Evolutionary conservation across 2,888 invertebrate species (phyloP).

Genomic region (Cetonia aurata): DNA sequence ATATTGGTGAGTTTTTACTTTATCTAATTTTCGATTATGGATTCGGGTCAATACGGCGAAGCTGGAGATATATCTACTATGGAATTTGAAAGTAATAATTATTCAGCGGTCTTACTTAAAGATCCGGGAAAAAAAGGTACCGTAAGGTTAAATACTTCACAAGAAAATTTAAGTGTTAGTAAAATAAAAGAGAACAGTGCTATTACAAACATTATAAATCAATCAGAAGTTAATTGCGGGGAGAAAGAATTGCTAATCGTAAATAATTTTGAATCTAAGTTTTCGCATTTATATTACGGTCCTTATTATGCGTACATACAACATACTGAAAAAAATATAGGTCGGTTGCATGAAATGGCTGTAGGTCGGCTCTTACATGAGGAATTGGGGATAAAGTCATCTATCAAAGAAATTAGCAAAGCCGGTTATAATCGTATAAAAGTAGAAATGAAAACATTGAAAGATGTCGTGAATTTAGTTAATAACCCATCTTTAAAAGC

Average conservation of each 20-base stretch:
- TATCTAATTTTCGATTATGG: background rate
- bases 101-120: background rate
- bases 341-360: conserved; percentile 10
- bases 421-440: background rate
- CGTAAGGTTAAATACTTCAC: background rate
- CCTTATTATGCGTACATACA: conserved; percentile 5
- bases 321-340: conserved; percentile 1
- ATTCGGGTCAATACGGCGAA: conserved; percentile 2
- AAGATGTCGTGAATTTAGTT: conserved; percentile 5
- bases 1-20: background rate
- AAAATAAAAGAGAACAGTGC: background rate
- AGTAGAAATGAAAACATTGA: conserved; percentile 6
- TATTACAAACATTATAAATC: too few relatives aligned
- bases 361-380: conserved; percentile 1
- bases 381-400: conserved; percentile 3
- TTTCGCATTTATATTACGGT: background rate
- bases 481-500: background rate
- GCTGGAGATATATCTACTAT: background rate
- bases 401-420: conserved; percentile 7
- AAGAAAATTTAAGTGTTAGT: background rate
- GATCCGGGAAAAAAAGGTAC: background rate
- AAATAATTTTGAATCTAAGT: conserved; percentile 8
- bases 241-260: background rate
- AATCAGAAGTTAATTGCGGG: background rate
- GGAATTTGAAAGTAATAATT: conserved; percentile 4